A percentile compares a stretch with the other conserved stretches of the same genome.
phyloP scores from a whole-genome alignment of 2,113 vertebrate genomes.

The Ctenodactylus gundi region DNA sequence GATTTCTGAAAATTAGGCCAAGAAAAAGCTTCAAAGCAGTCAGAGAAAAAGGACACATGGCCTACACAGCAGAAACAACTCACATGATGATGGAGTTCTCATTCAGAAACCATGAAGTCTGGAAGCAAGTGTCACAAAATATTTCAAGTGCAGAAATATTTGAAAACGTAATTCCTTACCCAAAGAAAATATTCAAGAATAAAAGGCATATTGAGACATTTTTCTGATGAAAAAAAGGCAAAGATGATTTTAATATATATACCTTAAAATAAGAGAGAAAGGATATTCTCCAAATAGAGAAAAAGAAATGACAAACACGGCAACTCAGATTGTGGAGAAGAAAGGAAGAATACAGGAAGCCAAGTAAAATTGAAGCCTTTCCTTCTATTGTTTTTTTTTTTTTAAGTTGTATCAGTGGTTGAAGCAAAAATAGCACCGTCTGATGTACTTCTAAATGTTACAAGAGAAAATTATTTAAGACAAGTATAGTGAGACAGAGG shows the following conservation, averaged over 20 bases:
- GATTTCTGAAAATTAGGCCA: neutral
- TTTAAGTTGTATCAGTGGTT: neutral
- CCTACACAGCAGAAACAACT: neutral
- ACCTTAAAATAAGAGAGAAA: neutral
- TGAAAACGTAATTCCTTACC: neutral
- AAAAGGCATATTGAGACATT: neutral
- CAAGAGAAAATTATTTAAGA: neutral
- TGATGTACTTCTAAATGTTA: neutral
- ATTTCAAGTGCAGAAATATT: neutral
- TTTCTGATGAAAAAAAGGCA: neutral
- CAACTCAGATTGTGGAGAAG: neutral
- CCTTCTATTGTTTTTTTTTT: neutral
- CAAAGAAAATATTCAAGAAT: neutral
- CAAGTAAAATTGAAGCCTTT: slow-evolving; percentile 10
- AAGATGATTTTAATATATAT: neutral
- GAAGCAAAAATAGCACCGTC: neutral
- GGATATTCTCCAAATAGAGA: neutral
- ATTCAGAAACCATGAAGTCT: neutral
- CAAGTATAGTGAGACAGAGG: neutral
- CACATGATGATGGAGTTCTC: neutral
- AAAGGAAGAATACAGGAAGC: neutral
- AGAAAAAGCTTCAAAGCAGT: neutral
- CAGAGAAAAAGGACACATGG: neutral
- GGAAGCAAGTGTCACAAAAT: neutral
- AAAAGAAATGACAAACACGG: neutral